Base-by-base conservation (phyloP, 2,797 vertebrate species). In the Muscicapa comitata region DNA sequence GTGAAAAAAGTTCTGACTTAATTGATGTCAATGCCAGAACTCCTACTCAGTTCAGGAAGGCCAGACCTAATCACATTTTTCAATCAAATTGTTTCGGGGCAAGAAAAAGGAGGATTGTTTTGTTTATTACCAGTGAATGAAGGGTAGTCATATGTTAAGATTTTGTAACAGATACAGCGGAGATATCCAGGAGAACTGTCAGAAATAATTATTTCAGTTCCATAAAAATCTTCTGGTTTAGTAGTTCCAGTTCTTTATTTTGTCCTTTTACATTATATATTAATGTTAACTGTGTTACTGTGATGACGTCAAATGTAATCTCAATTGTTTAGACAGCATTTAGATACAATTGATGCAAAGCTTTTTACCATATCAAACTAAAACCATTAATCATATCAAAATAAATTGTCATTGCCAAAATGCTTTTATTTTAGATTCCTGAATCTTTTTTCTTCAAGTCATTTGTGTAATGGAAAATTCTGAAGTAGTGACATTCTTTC, bases 181-280 rank as follows among this genome's bases (percentile, higher is more conserved):
- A 68, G 58, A 68, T 86, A 83, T 51, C 20, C 20, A 12, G 21
- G 20, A 90, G 10, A 91, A 38, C 43, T 72, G 18, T 75, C 54
- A 83, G 67, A 94, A 93, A 73, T 61, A 86, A 86, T 86, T 58
- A 59, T 77, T 88, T 84, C 58, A n/a, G 31, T 77, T 94, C 65
- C 18, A 8, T 66, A 80, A 75, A 88, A 87, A 61, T 54, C n/a
- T 51, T 70, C 40, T 58, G 14, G 11, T 84, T 78, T 93, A 77
- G 10, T 74, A 82, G 57, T 79, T 35, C 20, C 11, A 19, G 33
- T 71, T 79, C 42, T 83, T 85, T 80, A 58, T 93, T 88, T 94
- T 58, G n/a, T 50, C 24, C 37, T 73, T 93, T 72, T 62, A 75
- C 20, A 31, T 83, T 94, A 20, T 45, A 24, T 54, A n/a, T 61